phyloP scores from a whole-genome alignment of 2,888 invertebrate species.

The Gastrophysa polygoni region DNA sequence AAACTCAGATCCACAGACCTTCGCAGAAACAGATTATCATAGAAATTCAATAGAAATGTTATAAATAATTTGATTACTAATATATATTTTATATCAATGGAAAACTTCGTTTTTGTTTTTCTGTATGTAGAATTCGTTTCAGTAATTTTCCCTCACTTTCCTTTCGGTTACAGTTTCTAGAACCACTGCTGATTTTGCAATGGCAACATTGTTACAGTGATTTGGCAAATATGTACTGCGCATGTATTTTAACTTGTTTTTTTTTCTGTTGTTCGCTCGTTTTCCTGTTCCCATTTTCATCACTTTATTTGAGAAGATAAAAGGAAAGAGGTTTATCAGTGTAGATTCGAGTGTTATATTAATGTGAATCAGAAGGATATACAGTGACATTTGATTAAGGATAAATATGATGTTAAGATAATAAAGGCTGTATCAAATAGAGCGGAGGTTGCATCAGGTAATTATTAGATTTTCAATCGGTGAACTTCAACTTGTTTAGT shows the following conservation, averaged over 20 bases:
- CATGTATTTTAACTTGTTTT: neutral
- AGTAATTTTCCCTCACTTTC: too few relatives aligned
- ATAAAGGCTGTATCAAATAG: slow-evolving; percentile 1
- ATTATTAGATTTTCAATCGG: slow-evolving; percentile 10
- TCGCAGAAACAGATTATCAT: too few relatives aligned
- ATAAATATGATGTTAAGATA: slow-evolving; percentile 1
- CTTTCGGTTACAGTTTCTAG: too few relatives aligned
- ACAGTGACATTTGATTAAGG: neutral
- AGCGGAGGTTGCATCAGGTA: slow-evolving; percentile 6
- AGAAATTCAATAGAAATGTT: too few relatives aligned
- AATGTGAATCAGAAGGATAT: slow-evolving; percentile 13
- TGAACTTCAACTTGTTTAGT: neutral
- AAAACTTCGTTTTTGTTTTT: too few relatives aligned
- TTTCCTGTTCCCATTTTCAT: slow-evolving; percentile 9
- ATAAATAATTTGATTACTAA: too few relatives aligned
- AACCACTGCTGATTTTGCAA: too few relatives aligned
- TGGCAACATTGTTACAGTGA: too few relatives aligned
- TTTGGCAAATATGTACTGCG: neutral
- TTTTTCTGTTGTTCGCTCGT: slow-evolving; percentile 1
- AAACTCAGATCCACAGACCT: too few relatives aligned
- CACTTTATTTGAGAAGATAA: slow-evolving; percentile 39
- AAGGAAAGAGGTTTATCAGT: slow-evolving; percentile 37
- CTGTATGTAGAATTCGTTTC: too few relatives aligned
- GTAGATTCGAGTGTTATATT: slow-evolving; percentile 37
- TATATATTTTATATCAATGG: too few relatives aligned